phyloP scores from a whole-genome alignment of 2,797 vertebrate species.

The Alfaro cultratus region DNA sequence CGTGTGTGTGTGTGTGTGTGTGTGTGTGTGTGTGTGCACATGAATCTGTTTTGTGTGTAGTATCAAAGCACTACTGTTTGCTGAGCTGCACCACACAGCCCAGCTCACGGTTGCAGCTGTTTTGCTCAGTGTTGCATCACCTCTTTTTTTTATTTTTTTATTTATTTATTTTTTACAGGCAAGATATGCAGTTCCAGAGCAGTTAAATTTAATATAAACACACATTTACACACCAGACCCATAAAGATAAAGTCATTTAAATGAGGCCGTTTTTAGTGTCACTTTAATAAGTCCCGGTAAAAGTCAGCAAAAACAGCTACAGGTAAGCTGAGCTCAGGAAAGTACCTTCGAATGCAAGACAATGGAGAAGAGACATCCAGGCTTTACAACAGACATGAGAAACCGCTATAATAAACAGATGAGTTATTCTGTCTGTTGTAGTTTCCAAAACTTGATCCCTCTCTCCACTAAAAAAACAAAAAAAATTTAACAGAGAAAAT shows the following conservation, averaged over 20 bases:
- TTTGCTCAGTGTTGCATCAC: slow-evolving; percentile 75
- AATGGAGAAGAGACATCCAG: slow-evolving; percentile 21
- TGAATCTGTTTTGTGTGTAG: slow-evolving; percentile 35
- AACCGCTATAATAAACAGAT: background rate
- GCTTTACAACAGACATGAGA: background rate
- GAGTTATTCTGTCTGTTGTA: background rate
- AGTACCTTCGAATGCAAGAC: background rate
- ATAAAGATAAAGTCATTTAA: slow-evolving; percentile 21
- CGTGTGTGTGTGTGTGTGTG: slow-evolving; percentile 1
- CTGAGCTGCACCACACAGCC: slow-evolving; percentile 40
- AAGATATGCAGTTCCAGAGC: slow-evolving; percentile 39
- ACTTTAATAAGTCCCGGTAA: slow-evolving; percentile 30
- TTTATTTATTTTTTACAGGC: slow-evolving; percentile 10
- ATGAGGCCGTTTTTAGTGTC: background rate
- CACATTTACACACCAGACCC: slow-evolving; percentile 13
- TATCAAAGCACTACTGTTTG: slow-evolving; percentile 50
- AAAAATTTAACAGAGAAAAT: background rate
- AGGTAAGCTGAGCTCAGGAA: slow-evolving; percentile 18
- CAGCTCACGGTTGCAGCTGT: slow-evolving; percentile 56
- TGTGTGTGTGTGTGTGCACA: background rate
- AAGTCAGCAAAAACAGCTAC: slow-evolving; percentile 18
- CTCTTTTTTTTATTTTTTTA: background rate
- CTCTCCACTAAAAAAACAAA: background rate
- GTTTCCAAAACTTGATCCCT: background rate
- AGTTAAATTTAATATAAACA: slow-evolving; percentile 15